Base-by-base conservation (phyloP, 2,113 vertebrate genomes). In the Bolborhynchus lineola region DNA sequence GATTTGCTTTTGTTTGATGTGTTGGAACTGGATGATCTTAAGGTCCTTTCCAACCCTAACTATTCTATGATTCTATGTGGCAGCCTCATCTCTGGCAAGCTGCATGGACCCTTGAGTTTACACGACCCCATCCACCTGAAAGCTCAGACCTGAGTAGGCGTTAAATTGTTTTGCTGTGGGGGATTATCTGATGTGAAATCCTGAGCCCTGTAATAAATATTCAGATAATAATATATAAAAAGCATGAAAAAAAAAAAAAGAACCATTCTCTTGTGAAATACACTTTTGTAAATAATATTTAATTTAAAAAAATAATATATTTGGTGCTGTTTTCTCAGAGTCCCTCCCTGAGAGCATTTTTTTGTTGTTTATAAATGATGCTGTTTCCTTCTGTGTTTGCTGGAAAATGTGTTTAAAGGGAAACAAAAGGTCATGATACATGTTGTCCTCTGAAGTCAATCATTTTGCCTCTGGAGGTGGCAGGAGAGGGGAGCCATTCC, bases 211-310 rank as follows among this genome's bases (percentile, higher is more conserved):
- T 87, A 65, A 94, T 90, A 94, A 95, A 91, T 97, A 97, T 97
- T 92, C 91, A 97, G 96, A 97, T 94, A 68, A 88, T 97, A 94
- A 97, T 97, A 95, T 97, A 97, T 96, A 94, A 63, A 82, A 90
- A 96, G 82, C 69, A 71, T 81, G 33, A 16, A 75, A 88, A 68
- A 80, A 86, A 39, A 91, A 55, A 49, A 49, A 41, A 20, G 39
- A 65, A 87, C 44, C 9, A 17, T 92, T 97, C 91, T 69, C 96
- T 95, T 97, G 91, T 97, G 97, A 98, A 96, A 92, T 97, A 96
- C 95, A 92, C 97, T 98, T 98, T 97, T 98, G 98, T 98, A 98
- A 97, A 98, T 98, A 98, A 95, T 98, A 98, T 98, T 98, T 98
- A 98, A 98, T 98, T 98, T 98, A 94, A 96, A 96, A 94, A 96